Base-by-base conservation (phyloP, 2,113 vertebrate genomes). In the Alligator sinensis region DNA sequence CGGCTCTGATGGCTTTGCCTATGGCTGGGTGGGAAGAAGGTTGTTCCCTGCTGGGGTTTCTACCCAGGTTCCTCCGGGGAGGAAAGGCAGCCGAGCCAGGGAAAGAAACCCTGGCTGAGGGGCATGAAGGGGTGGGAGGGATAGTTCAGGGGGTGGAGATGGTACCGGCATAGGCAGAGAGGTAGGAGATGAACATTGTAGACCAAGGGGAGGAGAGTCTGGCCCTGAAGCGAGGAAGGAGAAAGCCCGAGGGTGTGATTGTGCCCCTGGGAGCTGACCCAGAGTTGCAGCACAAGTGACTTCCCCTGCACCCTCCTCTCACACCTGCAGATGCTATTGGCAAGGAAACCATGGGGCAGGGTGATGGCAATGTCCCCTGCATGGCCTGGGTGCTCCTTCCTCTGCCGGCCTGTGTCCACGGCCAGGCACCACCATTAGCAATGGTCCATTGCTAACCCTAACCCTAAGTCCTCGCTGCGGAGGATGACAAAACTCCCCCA, bases 111-210 rank as follows among this genome's bases (percentile, higher is more conserved):
- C 14, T 15, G 64, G 64, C 15, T 8, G 9, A 77, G 54, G 88
- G 12, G 3, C 7, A 4, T 24, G 27, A 7, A 6, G 3, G 27
- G 12, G 27, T 25, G 63, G 27, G n/a, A n/a, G 27, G 16, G 63
- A 28, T 47, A 15, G 6, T 16, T 28, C 63, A 17, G 63, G 24
- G 62, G 63, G 63, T 27, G 28, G 63, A 13, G 14, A 27, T 28
- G 9, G 63, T 34, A 34, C 34, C 34, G 34, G 34, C 34, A 34
- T 62, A 19, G 3, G 22, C 9, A 2, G 4, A 5, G 9, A 13
- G 77, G 16, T 57, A 1, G 0, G 13, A 2, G 10, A 3, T 5
- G 3, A 30, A 2, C 6, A 8, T 14, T 4, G 19, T 5, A 3
- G 87, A 11, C 30, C 90, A 80, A 16, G 81, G 22, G 54, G 5